A percentile compares a stretch with the other conserved stretches of the same genome.
Conservation (phyloP, 2,888 invertebrate species). For the Cataglyphis altisquamis region DNA sequence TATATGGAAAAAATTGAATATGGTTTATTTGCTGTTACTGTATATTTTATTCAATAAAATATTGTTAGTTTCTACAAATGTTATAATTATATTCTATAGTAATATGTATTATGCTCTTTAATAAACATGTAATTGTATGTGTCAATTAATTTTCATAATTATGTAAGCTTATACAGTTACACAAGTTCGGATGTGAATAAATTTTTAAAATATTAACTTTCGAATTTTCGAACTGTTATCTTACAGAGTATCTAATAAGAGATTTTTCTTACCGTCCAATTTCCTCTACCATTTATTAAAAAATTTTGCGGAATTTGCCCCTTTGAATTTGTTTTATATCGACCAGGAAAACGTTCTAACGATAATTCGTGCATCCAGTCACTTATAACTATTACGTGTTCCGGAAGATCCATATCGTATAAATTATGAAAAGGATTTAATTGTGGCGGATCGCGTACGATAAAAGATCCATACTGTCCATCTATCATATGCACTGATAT, state of each 20-base stretch:
- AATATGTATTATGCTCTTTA: no score
- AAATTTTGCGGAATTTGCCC: slow-evolving; percentile 94
- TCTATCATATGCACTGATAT: slow-evolving; percentile 61
- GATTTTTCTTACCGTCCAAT: slow-evolving; percentile 56
- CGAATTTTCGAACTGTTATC: not conserved
- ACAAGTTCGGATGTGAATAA: not conserved
- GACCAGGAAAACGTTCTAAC: slow-evolving; percentile 91
- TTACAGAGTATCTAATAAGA: not conserved
- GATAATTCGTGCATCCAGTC: slow-evolving; percentile 88
- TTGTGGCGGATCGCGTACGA: slow-evolving; percentile 56
- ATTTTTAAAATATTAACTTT: not conserved
- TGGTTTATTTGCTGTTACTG: no score
- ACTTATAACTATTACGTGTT: slow-evolving; percentile 59
- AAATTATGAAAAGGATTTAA: slow-evolving; percentile 44
- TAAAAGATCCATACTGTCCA: slow-evolving; percentile 68
- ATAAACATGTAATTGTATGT: not conserved
- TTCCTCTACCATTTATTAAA: slow-evolving; percentile 94
- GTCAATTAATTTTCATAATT: no score
- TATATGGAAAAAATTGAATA: not conserved
- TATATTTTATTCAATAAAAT: no score
- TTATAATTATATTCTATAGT: no score
- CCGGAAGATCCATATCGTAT: slow-evolving; percentile 63
- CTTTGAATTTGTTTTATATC: slow-evolving; percentile 72
- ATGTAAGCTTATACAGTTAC: not conserved
- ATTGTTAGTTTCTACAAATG: no score